phyloP scores from a whole-genome alignment of 2,888 invertebrate genomes.

The Timema podura region DNA sequence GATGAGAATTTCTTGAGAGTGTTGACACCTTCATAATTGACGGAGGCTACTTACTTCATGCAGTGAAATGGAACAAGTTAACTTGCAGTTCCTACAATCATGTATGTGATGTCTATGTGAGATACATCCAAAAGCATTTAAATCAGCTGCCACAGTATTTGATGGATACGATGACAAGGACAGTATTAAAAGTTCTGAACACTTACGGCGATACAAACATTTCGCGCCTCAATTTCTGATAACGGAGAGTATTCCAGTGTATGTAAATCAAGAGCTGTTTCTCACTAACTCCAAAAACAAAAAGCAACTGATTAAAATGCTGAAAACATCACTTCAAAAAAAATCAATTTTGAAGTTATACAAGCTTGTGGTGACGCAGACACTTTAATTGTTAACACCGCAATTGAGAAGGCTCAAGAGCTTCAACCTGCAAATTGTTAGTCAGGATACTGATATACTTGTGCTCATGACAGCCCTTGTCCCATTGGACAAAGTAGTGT shows the following conservation, averaged over 20 bases:
- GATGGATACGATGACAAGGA: not conserved
- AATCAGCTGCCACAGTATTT: not conserved
- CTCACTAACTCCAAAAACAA: conserved; percentile 1
- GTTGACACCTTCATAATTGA: not conserved
- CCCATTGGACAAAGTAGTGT: no score
- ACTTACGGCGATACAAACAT: not conserved
- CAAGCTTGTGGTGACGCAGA: no score
- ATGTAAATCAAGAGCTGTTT: not conserved
- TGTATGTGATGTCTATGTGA: not conserved
- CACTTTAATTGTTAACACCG: no score
- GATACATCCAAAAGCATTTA: not conserved
- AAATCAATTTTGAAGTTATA: not conserved
- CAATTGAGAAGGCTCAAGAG: no score
- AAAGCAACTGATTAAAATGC: not conserved
- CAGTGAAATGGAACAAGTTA: not conserved
- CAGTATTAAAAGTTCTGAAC: not conserved
- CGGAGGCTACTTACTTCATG: not conserved
- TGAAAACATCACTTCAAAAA: not conserved
- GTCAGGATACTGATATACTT: no score
- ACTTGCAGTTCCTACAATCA: not conserved
- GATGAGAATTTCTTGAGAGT: not conserved
- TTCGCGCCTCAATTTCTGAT: no score
- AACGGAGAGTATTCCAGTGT: not conserved
- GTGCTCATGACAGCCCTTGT: no score
- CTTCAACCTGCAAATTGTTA: no score